Conservation (phyloP, 2,113 vertebrate genomes). For the Elachura formosa region DNA sequence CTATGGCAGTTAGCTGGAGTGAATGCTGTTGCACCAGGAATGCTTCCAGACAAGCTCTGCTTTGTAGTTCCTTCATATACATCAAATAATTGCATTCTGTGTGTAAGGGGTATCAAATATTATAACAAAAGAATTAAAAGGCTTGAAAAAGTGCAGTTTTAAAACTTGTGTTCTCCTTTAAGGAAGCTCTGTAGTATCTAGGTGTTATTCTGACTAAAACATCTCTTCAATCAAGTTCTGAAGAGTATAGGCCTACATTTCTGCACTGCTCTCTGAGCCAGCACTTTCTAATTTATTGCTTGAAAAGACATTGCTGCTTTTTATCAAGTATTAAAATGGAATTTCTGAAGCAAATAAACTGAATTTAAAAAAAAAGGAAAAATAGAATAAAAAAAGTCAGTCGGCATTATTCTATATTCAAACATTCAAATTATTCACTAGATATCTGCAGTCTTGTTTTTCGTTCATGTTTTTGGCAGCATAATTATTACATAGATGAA, state of each 20-base stretch:
- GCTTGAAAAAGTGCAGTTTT: neutral
- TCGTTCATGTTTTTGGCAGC: neutral
- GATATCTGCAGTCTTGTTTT: neutral
- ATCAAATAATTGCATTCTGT: neutral
- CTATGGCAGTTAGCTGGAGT: neutral
- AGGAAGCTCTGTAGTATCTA: neutral
- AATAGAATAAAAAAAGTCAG: neutral
- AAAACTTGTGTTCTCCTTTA: neutral
- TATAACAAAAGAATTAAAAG: neutral
- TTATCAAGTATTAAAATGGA: neutral
- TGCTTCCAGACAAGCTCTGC: neutral
- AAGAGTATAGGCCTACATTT: neutral
- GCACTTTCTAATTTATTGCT: neutral
- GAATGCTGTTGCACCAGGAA: neutral
- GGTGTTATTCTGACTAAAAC: neutral
- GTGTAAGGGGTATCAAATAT: neutral
- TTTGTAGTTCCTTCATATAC: neutral
- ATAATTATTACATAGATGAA: neutral
- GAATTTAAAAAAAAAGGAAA: neutral
- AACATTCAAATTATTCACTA: neutral
- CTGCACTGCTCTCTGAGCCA: neutral
- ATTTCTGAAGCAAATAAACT: neutral
- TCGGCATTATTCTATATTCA: neutral
- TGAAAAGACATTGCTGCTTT: neutral
- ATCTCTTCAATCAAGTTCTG: neutral